Base-by-base conservation (phyloP, 1,140 invertebrate species). In the Drosophila dunni region DNA sequence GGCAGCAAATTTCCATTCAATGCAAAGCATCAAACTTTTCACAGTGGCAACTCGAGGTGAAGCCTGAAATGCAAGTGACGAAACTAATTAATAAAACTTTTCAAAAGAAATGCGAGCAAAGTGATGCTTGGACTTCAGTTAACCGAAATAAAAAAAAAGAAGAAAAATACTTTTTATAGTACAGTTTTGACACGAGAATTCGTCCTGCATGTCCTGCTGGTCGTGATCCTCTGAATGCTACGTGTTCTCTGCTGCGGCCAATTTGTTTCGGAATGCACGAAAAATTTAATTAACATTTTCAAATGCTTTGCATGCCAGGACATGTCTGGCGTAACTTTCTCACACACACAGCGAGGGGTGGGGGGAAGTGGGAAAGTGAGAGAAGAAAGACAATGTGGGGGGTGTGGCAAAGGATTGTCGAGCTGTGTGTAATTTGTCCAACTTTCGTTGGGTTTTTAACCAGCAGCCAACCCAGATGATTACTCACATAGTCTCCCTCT, bases 281-380 rank as follows among this genome's bases (percentile, higher is more conserved):
- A 78, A 83, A 83, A 84, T 83, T 83, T 83, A 83, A 83, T 83
- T 84, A 83, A 83, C 80, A 83, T 83, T 83, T 84, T 84, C 66
- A 83, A 83, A 83, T 83, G 81, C 75, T 83, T 81, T 81, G 79
- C 75, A 81, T 78, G 63, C 79, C 72, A 56, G 78, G 40, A 79
- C 78, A 81, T 81, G 78, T 80, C 58, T 75, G 54, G 66, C 63
- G 10, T 45, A 62, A 69, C 57, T 74, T 57, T 46, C 64, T 3
- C 48, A n/a, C 34, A 38, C 50, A 15, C 10, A 53, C 45, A 38
- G 38, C 53, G 34, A 54, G 51, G 51, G 15, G n/a, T 68, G 64
- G 48, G 48, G n/a, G 48, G 13, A 0, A 53, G 33, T 15, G 29
- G 13, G 5, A 51, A 29, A 51, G 24, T 11, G 24, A n/a, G 48